These are phyloP conservation scores for Neuroterus valhalla DNA, from an alignment of 1,140 invertebrate genomes.

Conservation along the genomic window DNA sequence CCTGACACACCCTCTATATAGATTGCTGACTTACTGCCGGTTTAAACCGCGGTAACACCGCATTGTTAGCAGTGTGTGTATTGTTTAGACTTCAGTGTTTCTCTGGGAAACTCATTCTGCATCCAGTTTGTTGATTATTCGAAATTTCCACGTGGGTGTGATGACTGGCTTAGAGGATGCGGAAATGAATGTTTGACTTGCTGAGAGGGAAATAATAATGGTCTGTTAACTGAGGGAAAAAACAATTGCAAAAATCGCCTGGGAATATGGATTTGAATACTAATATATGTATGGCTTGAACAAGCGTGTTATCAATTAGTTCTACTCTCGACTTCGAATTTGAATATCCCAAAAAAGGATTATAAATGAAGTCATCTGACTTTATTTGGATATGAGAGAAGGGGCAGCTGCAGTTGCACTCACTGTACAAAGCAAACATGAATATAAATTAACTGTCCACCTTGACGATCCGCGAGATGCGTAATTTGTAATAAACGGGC, in stretches of 20 bases:
- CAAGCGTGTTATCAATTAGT: too few species aligned
- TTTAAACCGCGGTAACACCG: constrained; percentile 9
- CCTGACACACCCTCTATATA: constrained; percentile 8
- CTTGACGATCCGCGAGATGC: constrained; percentile 7
- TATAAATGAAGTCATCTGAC: background rate
- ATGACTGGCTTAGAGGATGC: constrained; percentile 12
- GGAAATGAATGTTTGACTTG: constrained; percentile 1
- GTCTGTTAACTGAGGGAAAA: background rate
- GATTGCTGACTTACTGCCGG: constrained; percentile 11
- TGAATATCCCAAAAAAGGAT: background rate
- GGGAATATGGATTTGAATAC: background rate
- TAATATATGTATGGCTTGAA: background rate
- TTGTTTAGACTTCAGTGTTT: constrained; percentile 22
- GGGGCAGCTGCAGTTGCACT: background rate
- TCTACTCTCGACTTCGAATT: too few species aligned
- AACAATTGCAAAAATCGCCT: background rate
- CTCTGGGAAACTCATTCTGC: constrained; percentile 8
- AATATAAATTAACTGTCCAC: constrained; percentile 20
- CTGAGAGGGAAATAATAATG: constrained; percentile 21
- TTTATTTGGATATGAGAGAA: background rate
- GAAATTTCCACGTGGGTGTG: constrained; percentile 4
- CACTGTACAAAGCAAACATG: constrained; percentile 5
- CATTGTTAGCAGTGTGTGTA: constrained; percentile 22
- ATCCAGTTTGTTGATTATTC: background rate
- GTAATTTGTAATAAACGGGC: constrained; percentile 15